These are phyloP conservation scores for Gallinago solitaria DNA, from an alignment of 2,797 vertebrate genomes.

Conservation along the genomic window DNA sequence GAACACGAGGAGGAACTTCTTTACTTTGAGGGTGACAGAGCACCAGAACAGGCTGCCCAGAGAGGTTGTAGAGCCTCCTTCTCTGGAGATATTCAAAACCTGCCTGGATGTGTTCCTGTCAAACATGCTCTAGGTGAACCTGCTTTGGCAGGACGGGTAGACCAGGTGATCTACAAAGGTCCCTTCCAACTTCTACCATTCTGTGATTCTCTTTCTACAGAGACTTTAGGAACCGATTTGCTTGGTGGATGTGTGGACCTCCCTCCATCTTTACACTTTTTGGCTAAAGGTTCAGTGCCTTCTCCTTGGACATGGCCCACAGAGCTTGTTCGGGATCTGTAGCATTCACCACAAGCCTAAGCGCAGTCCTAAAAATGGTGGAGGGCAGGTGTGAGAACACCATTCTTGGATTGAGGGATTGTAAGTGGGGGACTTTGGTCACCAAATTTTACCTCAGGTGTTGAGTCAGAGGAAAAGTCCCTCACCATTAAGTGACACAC, in stretches of 20 bases:
- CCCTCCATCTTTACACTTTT: background rate
- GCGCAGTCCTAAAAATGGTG: rapidly evolving
- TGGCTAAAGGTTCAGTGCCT: background rate
- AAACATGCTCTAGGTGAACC: background rate
- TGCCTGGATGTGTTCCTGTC: background rate
- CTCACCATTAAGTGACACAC: slow-evolving; percentile 6
- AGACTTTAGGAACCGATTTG: background rate
- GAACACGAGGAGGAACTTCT: background rate
- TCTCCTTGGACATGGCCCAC: background rate
- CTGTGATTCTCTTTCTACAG: background rate
- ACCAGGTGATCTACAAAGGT: background rate
- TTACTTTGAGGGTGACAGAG: background rate
- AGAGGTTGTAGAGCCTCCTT: background rate
- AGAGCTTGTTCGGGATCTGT: background rate
- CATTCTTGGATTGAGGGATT: background rate
- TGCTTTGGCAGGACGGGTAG: background rate
- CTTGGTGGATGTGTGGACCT: background rate
- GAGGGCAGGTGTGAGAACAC: background rate
- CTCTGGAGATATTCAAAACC: background rate
- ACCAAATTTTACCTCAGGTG: background rate
- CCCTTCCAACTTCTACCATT: background rate
- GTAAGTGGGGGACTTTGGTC: background rate
- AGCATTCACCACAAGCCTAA: background rate
- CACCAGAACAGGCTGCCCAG: background rate
- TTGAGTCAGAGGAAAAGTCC: slow-evolving; percentile 56